Evolutionary conservation across 2,113 vertebrate species (phyloP), one percentile per base, ranked within the genome.

Genomic region (Scartelaos histophorus): DNA sequence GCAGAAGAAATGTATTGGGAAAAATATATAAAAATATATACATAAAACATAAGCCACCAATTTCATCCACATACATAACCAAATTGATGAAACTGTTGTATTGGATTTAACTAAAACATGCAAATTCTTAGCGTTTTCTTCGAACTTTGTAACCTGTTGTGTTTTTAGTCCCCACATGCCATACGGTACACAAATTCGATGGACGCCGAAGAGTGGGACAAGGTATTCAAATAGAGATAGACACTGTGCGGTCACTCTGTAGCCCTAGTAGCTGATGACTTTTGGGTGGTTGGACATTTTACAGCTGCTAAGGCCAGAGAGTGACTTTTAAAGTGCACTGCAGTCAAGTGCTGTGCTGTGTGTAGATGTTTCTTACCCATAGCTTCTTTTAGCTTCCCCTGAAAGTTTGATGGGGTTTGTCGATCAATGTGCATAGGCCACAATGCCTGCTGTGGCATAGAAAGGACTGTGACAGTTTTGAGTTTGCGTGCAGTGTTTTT

Each of bases 91-190:
- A 61, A 61, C 34, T 64, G 34, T 64, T 12, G 9, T n/a, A 64
- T 64, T 64, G 34, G 61, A 64, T n/a, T n/a, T n/a, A 17, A n/a
- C 51, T 54, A 19, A 65, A 69, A 73, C 43, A 82, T 47, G 66
- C 34, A 76, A 71, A 81, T 74, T 49, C 51, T 64, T 29, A 43
- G 47, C 79, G 70, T 34, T 80, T 85, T 60, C 90, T 87, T 76
- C 77, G 79, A 82, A 56, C 47, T 90, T 81, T 89, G 84, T 91
- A 91, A 92, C 89, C 58, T 88, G 75, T 90, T 91, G 87, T 92
- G 87, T 89, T 93, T 93, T 87, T 92, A 93, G 92, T 85, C 90
- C 85, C 87, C 88, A 88, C 89, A 92, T 88, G 83, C 88, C 88
- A 21, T 89, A 93, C 85, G 86, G 90, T 81, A 85, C 89, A 84